These are phyloP conservation scores for Aphelocoma californica DNA, from an alignment of 2,797 vertebrate genomes.

Conservation along the genomic window DNA sequence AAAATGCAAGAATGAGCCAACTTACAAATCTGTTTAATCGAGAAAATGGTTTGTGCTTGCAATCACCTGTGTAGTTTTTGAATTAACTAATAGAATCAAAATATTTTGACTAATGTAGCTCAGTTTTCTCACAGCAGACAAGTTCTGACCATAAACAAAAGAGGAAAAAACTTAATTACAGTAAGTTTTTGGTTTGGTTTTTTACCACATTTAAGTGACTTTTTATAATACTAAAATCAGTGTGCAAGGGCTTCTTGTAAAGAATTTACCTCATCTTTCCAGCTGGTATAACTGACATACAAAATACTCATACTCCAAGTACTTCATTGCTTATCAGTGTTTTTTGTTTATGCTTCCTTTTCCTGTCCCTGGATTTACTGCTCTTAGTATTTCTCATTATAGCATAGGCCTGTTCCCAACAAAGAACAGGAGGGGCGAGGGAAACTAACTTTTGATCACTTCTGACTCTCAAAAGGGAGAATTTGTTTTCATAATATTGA, in stretches of 20 bases:
- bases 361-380: neutral
- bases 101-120: neutral
- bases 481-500: neutral
- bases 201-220: neutral
- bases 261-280: neutral
- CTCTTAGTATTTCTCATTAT: neutral
- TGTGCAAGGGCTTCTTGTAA: neutral
- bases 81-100: neutral
- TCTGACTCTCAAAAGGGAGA: neutral
- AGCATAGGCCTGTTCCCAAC: neutral
- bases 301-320: neutral
- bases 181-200: fast-evolving
- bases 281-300: neutral
- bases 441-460: neutral
- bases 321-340: neutral
- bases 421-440: neutral
- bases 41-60: neutral
- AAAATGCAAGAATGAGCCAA: neutral
- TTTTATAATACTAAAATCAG: neutral
- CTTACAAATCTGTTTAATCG: neutral
- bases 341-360: neutral
- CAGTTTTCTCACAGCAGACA: neutral
- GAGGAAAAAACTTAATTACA: neutral
- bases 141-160: neutral
- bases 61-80: neutral